Evolutionary conservation across 2,888 invertebrate species (phyloP).

Genomic region (Lasius platythorax): DNA sequence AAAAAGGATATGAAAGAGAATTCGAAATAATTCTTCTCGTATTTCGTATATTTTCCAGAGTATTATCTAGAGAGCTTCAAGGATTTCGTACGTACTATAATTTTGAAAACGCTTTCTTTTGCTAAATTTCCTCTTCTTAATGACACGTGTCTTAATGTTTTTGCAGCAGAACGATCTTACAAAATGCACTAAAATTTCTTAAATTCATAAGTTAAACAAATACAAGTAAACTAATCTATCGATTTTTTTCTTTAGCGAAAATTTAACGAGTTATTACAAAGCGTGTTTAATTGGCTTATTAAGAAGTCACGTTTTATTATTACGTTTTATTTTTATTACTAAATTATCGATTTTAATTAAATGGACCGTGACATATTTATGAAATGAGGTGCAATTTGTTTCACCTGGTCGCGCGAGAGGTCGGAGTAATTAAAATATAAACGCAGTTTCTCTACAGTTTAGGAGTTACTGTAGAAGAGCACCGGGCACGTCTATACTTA

Average conservation of each 20-base stretch:
- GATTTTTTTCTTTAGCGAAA: neutral
- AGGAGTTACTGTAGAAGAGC: constrained; percentile 6
- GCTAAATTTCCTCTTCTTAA: neutral
- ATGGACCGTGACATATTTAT: neutral
- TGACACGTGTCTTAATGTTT: neutral
- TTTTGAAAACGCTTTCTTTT: neutral
- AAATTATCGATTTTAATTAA: constrained; percentile 35
- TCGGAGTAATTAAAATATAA: constrained; percentile 55
- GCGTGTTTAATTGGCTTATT: neutral
- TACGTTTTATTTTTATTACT: constrained; percentile 8
- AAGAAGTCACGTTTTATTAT: constrained; percentile 9
- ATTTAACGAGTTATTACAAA: constrained; percentile 15
- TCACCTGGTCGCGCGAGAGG: neutral
- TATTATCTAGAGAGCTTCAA: neutral
- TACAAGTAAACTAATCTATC: neutral
- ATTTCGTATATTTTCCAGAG: neutral
- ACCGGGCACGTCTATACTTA: constrained; percentile 10
- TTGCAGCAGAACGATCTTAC: neutral
- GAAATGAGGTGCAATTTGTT: constrained; percentile 23
- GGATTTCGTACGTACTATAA: neutral
- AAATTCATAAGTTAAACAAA: neutral
- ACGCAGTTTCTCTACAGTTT: constrained; percentile 45
- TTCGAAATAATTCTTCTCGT: constrained; percentile 25
- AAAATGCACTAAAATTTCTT: neutral
- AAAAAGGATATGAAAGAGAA: neutral